phyloP scores from a whole-genome alignment of 1,140 invertebrate genomes.

The Drosophila oshimai region DNA sequence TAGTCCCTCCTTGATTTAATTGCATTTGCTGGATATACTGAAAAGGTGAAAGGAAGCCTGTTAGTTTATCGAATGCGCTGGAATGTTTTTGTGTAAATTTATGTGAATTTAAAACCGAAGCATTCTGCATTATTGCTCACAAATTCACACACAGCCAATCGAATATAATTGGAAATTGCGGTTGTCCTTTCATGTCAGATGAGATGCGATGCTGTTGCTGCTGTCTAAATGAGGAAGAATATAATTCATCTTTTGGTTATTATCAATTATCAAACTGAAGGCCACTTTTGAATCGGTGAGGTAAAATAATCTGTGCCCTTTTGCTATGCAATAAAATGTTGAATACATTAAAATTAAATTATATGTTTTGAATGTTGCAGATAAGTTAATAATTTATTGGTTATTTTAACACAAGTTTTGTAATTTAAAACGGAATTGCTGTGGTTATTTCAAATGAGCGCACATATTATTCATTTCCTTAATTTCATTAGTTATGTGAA shows the following conservation, averaged over 20 bases:
- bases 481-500: no score
- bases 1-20: slow-evolving; percentile 18
- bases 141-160: slow-evolving; percentile 32
- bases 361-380: neutral
- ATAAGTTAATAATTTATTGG: neutral
- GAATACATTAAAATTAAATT: neutral
- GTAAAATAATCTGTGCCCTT: neutral
- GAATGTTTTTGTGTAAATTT: slow-evolving; percentile 21
- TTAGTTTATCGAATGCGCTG: slow-evolving; percentile 1
- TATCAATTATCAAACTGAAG: slow-evolving; percentile 18
- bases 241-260: slow-evolving; percentile 26
- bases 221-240: neutral
- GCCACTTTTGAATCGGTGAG: neutral
- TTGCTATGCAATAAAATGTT: neutral
- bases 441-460: no score
- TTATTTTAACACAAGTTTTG: no score
- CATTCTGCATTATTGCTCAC: slow-evolving; percentile 28
- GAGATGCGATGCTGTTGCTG: neutral
- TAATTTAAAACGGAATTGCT: neutral
- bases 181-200: slow-evolving; percentile 10
- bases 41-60: slow-evolving; percentile 37
- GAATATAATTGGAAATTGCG: slow-evolving; percentile 45
- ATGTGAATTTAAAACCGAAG: slow-evolving; percentile 23
- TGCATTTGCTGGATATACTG: slow-evolving; percentile 11
- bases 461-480: no score